Base-by-base conservation (phyloP, 1,140 invertebrate species). In the Tetranychus urticae region DNA sequence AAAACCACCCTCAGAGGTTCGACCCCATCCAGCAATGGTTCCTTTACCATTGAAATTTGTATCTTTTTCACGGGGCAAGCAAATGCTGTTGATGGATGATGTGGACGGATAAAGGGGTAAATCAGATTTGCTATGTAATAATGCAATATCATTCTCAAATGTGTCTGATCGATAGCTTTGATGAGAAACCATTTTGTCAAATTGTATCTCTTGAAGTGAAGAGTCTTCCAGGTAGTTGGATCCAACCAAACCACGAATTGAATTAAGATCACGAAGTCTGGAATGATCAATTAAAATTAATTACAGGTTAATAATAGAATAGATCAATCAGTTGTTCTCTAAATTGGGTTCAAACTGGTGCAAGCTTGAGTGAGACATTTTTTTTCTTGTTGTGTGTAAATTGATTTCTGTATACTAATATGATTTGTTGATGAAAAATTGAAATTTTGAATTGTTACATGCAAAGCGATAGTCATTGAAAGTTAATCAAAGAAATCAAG, bases 11-110 rank as follows among this genome's bases (percentile, higher is more conserved):
- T 69, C 60, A 58, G 42, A 42, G n/a, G 61, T 65, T 33, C 62
- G 52, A 10, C 67, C 67, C 67, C 67, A 68, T 1, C 67, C 67
- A 23, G 61, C 64, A n/a, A 68, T 64, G 8, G 47, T 66, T n/a
- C 76, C 75, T 68, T 79, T 81, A 58, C 85, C 84, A 52, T 83
- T 76, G 3, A 83, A 82, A 68, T 86, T 83, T 8, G 13, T 48
- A 39, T 66, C 78, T n/a, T 75, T 33, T 23, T 55, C 31, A 6
- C 10, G 5, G 2, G 59, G 59, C 8, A 63, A 42, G 46, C 63
- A 56, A 14, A 56, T 33, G 2, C 31, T 39, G 34, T 56, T 56
- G 12, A 56, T 39, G 7, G 14, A 12, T 4, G n/a, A 14, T 33
- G 37, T 37, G 7, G 13, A n/a, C 31, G 39, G 6, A 13, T 34